Percentiles rank a stretch among this genome's conserved stretches.
phyloP scores from a whole-genome alignment of 2,797 vertebrate species.

The Peromyscus nudipes region DNA sequence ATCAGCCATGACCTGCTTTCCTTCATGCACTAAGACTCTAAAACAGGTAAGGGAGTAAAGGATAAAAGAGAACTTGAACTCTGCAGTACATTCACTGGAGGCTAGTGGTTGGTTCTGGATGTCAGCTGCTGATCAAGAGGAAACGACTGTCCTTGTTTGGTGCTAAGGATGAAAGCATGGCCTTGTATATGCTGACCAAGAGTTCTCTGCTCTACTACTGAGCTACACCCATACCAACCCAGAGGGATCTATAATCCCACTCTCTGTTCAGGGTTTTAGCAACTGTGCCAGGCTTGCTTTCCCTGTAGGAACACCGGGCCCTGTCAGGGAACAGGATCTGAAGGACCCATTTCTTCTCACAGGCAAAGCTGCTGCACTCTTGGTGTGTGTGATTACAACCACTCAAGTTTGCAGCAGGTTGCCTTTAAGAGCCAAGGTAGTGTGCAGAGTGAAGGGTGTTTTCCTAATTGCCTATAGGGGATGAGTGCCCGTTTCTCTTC shows the following conservation, averaged over 20 bases:
- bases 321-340: not conserved
- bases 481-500: not conserved
- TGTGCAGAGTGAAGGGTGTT: not conserved
- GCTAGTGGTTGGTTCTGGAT: not conserved
- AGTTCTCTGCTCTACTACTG: not conserved
- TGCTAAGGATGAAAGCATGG: not conserved
- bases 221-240: not conserved
- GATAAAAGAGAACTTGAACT: not conserved
- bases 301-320: not conserved
- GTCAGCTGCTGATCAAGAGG: not conserved
- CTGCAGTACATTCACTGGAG: not conserved
- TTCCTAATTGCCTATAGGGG: not conserved
- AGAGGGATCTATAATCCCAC: no score
- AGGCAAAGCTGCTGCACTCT: not conserved
- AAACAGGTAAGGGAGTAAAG: not conserved
- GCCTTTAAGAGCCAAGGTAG: not conserved
- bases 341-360: no score
- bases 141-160: not conserved
- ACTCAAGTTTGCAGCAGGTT: no score
- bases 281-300: no score
- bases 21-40: conserved; percentile 98
- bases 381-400: fast-evolving
- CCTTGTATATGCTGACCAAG: not conserved
- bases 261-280: not conserved
- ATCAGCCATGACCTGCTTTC: conserved; percentile 99